These are phyloP conservation scores for Rhingia rostrata DNA, from an alignment of 2,888 invertebrate species.

Conservation along the genomic window DNA sequence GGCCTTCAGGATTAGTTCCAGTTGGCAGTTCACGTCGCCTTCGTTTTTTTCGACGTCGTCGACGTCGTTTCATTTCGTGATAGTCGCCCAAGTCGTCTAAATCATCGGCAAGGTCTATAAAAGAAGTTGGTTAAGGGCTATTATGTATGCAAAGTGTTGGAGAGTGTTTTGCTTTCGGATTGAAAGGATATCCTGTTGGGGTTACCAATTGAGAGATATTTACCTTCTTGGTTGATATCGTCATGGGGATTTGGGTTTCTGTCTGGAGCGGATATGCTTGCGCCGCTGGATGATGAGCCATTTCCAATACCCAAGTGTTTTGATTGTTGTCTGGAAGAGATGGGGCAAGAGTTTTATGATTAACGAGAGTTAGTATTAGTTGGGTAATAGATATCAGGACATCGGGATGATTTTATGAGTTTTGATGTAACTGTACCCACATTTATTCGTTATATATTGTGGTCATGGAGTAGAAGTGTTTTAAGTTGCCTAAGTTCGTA, in stretches of 20 bases:
- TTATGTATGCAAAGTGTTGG: slow-evolving; percentile 27
- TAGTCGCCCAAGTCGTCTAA: slow-evolving; percentile 54
- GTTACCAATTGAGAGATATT: slow-evolving; percentile 8
- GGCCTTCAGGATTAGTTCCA: slow-evolving; percentile 35
- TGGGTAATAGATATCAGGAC: too few relatives aligned
- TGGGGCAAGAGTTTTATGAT: slow-evolving; percentile 16
- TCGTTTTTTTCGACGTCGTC: slow-evolving; percentile 58
- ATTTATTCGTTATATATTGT: too few relatives aligned
- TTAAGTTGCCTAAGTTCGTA: too few relatives aligned
- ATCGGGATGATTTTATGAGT: too few relatives aligned
- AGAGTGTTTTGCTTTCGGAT: background rate
- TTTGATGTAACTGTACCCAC: too few relatives aligned
- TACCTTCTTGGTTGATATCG: slow-evolving; percentile 48
- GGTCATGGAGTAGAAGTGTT: too few relatives aligned
- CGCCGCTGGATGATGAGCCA: slow-evolving; percentile 77
- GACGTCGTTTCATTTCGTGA: slow-evolving; percentile 63
- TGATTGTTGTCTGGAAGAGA: slow-evolving; percentile 88
- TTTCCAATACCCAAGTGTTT: slow-evolving; percentile 88
- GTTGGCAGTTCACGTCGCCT: slow-evolving; percentile 47
- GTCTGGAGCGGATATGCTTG: slow-evolving; percentile 31
- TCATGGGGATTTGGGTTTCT: slow-evolving; percentile 14
- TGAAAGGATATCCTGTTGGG: slow-evolving; percentile 5
- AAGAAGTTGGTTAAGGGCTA: slow-evolving; percentile 6
- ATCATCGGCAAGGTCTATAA: slow-evolving; percentile 36
- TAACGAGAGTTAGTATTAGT: background rate